Evolutionary conservation across 2,888 invertebrate genomes (phyloP).

Genomic region (Cataglyphis albicans): DNA sequence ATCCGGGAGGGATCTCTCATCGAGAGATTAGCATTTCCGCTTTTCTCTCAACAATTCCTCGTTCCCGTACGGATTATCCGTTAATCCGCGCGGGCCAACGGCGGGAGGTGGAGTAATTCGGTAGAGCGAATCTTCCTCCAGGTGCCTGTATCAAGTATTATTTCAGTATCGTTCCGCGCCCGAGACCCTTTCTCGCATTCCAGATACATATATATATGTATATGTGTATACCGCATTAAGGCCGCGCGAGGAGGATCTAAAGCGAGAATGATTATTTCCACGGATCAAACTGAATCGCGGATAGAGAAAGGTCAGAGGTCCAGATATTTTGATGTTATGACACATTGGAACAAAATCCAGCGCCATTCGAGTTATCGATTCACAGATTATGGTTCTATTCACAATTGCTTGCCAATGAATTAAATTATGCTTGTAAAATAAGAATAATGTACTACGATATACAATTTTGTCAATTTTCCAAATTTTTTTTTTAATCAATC

Average conservation of each 20-base stretch:
- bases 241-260: conserved; percentile 38
- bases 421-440: not conserved
- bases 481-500: not conserved
- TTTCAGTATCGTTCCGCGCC: conserved; percentile 82
- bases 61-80: conserved; percentile 85
- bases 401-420: not conserved
- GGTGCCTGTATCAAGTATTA: conserved; percentile 84
- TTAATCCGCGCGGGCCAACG: conserved; percentile 82
- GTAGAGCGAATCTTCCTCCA: conserved; percentile 80
- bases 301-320: conserved; percentile 38
- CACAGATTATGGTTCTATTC: not conserved
- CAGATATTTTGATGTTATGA: conserved; percentile 12
- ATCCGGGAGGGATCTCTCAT: conserved; percentile 83
- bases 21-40: conserved; percentile 85
- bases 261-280: conserved; percentile 65
- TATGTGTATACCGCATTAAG: conserved; percentile 30
- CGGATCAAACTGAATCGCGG: conserved; percentile 57
- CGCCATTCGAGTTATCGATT: not conserved
- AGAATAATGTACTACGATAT: not conserved
- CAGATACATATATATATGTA: conserved; percentile 34
- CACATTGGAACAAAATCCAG: not conserved
- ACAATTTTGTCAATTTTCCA: not conserved
- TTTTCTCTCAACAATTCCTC: conserved; percentile 85
- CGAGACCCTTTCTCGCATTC: conserved; percentile 62
- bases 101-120: conserved; percentile 71